Evolutionary conservation across 2,113 vertebrate species (phyloP), one percentile per base, ranked within the genome.

Genomic region (Solea senegalensis): DNA sequence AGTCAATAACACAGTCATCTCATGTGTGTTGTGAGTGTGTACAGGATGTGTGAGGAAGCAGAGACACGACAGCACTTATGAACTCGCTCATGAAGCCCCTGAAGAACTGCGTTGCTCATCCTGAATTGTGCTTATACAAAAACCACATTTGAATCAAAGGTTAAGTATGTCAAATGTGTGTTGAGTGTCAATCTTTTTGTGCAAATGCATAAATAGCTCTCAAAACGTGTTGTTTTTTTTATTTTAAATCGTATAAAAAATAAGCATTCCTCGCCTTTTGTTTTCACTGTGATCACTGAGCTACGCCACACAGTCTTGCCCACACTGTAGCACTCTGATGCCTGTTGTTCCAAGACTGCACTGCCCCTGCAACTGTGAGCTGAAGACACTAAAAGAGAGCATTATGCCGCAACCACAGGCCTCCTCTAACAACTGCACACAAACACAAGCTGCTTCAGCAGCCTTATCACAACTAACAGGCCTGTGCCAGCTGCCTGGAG

Each of bases 401-500:
- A 73, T 76, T 80, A 63, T 77, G 70, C 64, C 13, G 65, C 43
- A 11, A 43, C 59, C 58, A 10, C 74, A 53, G 54, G 50, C 74
- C 70, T 41, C 56, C 58, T 9, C 74, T 11, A 43, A 72, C 72
- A 83, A 82, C 82, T 83, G 85, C 65, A 65, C 39, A 41, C 64
- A 52, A 52, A 87, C 51, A 67, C 83, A 26, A 2, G 61, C 43
- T 44, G 55, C 74, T 71, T 67, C 59, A 27, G 76, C 56, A 43
- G 68, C 67, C 46, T 81, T 45, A 75, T 81, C 80, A 61, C 64
- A 69, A 56, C 28, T 75, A 66, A 68, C 59, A 60, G 69, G 67
- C 68, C 75, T 49, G 5, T 6, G 44, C 57, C 88, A 89, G 87
- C 80, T 85, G 75, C 80, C 63, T 0, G 43, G 1, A 58, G 61